Base-by-base conservation (phyloP, 2,797 vertebrate genomes). In the Anguilla anguilla region DNA sequence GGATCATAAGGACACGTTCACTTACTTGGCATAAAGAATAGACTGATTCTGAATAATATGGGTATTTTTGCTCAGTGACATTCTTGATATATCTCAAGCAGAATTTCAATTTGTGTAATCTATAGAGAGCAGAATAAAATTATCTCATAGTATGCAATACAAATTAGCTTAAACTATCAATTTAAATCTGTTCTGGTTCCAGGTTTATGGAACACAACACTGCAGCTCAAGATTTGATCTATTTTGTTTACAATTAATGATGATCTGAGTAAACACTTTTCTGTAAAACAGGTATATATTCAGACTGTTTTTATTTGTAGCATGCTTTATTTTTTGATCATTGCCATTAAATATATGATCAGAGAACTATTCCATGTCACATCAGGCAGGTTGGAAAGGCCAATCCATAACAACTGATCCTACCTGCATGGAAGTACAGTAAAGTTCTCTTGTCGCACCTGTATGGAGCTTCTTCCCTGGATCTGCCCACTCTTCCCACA, bases 391-490 rank as follows among this genome's bases (percentile, higher is more conserved):
- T 39, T 39, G 10, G 79, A 49, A 51, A 82, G 6, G 46, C 17
- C 43, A 25, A 49, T 67, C 64, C 25, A 67, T n/a, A 67, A 67
- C n/a, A 9, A 67, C 5, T 25, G 13, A 35, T 46, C 77, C 35
- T 46, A 19, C 77, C 2, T 43, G 77, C 35, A 22, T 43, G 43
- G 17, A 43, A 4, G 39, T 22, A 9, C 35, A 46, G 77, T 81
- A 25, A 81, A 22, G 77, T 25, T 13, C 13, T 43, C 6, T 51
- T 82, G 2, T 88, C 85, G 81, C 64, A 96, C 96, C 94, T 90
- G 87, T 6, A 96, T 13, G 3, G 88, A 88, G 3, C 90, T 87
- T 90, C 91, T 96, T 0, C 94, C 95, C 67, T 96, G 87, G 77
- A 96, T 92, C 5, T 83, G 87, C 35, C 31, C 28, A 31, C 85